Percentiles rank a stretch among this genome's conserved stretches.
phyloP scores from a whole-genome alignment of 2,113 vertebrate species.

The crab-eating macaque (Macaca fascicularis) region DNA sequence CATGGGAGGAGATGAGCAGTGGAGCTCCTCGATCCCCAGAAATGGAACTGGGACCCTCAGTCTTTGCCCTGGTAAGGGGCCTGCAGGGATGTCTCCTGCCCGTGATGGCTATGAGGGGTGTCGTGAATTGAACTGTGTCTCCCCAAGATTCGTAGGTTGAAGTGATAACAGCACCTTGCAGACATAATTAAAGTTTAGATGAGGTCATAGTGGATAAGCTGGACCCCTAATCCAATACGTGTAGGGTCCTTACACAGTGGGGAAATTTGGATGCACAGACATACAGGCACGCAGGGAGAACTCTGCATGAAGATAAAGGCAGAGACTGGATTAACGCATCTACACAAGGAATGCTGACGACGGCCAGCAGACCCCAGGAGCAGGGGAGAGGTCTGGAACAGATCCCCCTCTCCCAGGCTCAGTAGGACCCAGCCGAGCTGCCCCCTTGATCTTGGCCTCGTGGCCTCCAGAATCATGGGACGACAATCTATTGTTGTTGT shows the following conservation, averaged over 20 bases:
- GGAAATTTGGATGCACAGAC: not conserved
- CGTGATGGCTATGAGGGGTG: not conserved
- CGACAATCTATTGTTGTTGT: too few species aligned
- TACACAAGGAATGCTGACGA: not conserved
- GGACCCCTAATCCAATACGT: not conserved
- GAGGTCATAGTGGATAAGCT: not conserved
- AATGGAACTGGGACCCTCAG: not conserved
- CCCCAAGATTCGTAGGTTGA: not conserved
- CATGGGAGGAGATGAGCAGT: not conserved
- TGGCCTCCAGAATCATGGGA: not conserved
- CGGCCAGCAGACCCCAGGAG: too few species aligned
- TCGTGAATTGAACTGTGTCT: too few species aligned
- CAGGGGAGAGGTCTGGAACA: too few species aligned
- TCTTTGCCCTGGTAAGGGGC: not conserved
- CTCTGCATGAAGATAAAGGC: accelerated
- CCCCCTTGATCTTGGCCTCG: not conserved
- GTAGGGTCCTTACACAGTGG: not conserved
- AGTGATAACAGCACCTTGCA: not conserved
- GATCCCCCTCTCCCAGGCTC: too few species aligned
- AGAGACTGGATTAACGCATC: not conserved
- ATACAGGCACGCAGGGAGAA: not conserved
- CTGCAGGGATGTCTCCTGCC: not conserved
- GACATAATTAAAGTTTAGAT: not conserved
- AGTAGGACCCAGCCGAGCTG: not conserved
- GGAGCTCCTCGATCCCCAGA: not conserved